Evolutionary conservation across 2,113 vertebrate species (phyloP).

Genomic region (Spermophilus dauricus): DNA sequence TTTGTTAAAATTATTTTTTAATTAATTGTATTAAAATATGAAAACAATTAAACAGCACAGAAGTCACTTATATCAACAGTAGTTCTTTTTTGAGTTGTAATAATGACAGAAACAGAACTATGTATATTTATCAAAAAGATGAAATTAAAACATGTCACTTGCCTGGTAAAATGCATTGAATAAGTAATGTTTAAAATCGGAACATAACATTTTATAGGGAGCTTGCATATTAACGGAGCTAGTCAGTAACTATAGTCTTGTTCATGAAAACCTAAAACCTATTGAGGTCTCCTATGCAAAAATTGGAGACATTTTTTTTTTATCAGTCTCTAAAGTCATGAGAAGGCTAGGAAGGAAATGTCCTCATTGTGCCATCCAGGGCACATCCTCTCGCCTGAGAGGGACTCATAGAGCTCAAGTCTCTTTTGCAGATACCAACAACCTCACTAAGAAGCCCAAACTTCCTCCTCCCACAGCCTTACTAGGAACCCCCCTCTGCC

Average conservation of each 20-base stretch:
- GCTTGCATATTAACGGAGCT: too few relatives aligned
- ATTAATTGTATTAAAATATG: background rate
- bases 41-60: too few relatives aligned
- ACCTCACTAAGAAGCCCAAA: background rate
- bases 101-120: background rate
- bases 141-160: background rate
- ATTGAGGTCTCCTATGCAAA: background rate
- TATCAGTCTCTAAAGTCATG: background rate
- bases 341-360: background rate
- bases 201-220: background rate
- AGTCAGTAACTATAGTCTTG: too few relatives aligned
- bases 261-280: background rate
- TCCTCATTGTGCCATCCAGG: background rate
- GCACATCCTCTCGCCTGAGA: background rate
- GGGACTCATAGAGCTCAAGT: background rate
- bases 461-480: too few relatives aligned
- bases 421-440: background rate
- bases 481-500: accelerated
- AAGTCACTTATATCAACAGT: background rate
- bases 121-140: background rate
- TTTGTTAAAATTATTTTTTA: too few relatives aligned
- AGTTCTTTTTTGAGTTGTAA: background rate
- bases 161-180: background rate
- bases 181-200: background rate
- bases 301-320: background rate